Evolutionary conservation across 2,113 vertebrate species (phyloP).

Genomic region (Microtus pennsylvanicus): DNA sequence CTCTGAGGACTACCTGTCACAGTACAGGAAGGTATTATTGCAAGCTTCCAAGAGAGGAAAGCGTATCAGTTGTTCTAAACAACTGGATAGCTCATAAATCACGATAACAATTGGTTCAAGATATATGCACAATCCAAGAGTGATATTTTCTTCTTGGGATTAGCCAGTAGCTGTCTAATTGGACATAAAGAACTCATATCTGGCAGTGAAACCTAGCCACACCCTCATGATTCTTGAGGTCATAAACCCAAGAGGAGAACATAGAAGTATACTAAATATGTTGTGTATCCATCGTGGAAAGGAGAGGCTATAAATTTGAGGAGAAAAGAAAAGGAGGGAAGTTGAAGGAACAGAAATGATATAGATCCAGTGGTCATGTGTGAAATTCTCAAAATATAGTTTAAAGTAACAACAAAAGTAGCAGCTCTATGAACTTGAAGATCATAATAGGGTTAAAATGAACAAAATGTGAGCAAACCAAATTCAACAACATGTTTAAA

Average conservation of each 20-base stretch:
- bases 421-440: neutral
- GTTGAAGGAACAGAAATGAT: neutral
- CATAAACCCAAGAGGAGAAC: neutral
- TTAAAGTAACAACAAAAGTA: neutral
- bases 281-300: neutral
- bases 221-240: neutral
- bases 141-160: neutral
- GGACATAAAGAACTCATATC: neutral
- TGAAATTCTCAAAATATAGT: neutral
- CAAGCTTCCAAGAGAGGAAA: neutral
- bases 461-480: neutral
- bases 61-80: neutral
- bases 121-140: neutral
- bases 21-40: neutral
- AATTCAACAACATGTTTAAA: neutral
- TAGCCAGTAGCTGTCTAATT: neutral
- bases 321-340: accelerated
- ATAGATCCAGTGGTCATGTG: too few species aligned
- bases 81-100: neutral
- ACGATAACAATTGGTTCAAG: neutral
- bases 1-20: neutral
- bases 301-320: neutral
- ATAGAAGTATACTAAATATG: neutral
- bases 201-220: neutral
- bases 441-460: neutral